phyloP scores from a whole-genome alignment of 2,113 vertebrate species.

The Forbesichthys papilliferus region DNA sequence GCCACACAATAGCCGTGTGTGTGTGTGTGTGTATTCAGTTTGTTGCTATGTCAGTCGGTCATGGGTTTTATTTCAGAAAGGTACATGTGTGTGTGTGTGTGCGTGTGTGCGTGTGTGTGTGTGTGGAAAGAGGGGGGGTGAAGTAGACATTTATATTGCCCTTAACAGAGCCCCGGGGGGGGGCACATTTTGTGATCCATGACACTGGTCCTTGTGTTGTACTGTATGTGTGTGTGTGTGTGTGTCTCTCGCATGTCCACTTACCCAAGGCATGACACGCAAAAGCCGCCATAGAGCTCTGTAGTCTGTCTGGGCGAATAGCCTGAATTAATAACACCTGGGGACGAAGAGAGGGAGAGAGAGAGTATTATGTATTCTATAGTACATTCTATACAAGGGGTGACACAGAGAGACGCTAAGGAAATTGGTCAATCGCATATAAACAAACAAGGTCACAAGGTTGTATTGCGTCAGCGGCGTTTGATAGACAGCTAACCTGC shows the following conservation, averaged over 20 bases:
- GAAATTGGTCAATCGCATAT: too few relatives aligned
- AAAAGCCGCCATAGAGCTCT: constrained; percentile 90
- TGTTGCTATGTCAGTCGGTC: not conserved
- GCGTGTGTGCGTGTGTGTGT: not conserved
- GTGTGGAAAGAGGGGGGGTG: too few relatives aligned
- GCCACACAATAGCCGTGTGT: not conserved
- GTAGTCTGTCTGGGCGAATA: constrained; percentile 89
- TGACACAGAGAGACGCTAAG: not conserved
- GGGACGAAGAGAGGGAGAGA: not conserved
- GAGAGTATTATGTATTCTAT: not conserved
- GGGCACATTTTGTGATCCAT: too few relatives aligned
- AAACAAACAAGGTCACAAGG: not conserved
- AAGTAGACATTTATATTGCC: too few relatives aligned
- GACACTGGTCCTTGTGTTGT: too few relatives aligned
- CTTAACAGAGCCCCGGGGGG: too few relatives aligned
- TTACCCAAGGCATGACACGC: constrained; percentile 86
- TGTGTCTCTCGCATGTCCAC: constrained; percentile 37
- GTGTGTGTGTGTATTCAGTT: not conserved
- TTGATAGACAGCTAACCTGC: constrained; percentile 82
- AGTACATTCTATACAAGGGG: not conserved
- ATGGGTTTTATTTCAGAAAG: not conserved
- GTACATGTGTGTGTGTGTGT: not conserved
- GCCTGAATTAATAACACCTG: constrained; percentile 90
- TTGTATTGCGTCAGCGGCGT: not conserved
- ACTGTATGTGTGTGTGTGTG: too few relatives aligned